Conservation (phyloP, 2,888 invertebrate species). For the Oxyteleia sp. region DNA sequence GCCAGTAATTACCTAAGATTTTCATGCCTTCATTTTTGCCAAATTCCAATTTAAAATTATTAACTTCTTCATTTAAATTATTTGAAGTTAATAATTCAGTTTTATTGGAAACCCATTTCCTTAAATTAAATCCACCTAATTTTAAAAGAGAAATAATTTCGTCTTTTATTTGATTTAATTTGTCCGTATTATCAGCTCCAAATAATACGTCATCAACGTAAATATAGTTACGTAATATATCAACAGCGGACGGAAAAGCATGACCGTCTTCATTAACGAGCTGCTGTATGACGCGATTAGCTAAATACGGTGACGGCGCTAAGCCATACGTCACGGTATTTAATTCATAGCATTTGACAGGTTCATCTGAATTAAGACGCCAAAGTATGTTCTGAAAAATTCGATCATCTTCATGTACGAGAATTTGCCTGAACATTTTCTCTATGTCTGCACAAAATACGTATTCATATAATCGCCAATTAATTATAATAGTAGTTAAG, state of each 20-base stretch:
- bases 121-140: neutral
- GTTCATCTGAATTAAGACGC: neutral
- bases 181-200: neutral
- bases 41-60: no score
- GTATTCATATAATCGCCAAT: neutral
- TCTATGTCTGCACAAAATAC: neutral
- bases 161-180: neutral
- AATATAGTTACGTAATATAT: neutral
- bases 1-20: neutral
- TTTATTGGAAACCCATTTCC: conserved; percentile 5
- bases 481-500: neutral
- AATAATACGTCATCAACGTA: neutral
- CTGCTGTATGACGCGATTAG: neutral
- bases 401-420: neutral
- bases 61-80: no score
- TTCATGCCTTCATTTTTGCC: neutral
- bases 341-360: neutral
- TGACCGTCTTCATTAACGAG: neutral
- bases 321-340: neutral
- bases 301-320: neutral
- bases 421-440: conserved; percentile 1
- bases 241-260: neutral
- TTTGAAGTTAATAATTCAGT: no score
- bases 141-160: neutral
- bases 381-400: neutral